Percentiles rank a stretch among this genome's conserved stretches.
These are phyloP conservation scores for Pseudorasbora parva DNA, from an alignment of 2,113 vertebrate genomes.

Conservation along the genomic window DNA sequence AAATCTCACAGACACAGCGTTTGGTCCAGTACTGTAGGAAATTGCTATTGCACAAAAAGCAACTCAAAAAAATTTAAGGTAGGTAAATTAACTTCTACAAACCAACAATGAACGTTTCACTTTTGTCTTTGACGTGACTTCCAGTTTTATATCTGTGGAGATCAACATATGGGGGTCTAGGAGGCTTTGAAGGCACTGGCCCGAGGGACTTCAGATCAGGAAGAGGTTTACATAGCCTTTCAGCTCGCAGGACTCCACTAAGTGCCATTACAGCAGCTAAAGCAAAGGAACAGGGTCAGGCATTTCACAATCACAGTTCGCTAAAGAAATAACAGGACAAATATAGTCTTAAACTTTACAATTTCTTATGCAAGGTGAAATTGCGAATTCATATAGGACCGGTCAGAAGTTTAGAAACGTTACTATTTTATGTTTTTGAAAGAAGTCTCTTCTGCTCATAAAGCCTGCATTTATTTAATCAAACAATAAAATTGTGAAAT, in stretches of 20 bases:
- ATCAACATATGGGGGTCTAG: slow-evolving; percentile 78
- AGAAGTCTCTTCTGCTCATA: too few relatives aligned
- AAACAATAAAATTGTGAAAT: too few relatives aligned
- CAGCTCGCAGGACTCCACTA: slow-evolving; percentile 22
- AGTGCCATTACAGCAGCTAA: slow-evolving; percentile 29
- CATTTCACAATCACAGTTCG: background rate
- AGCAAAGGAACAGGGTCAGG: background rate
- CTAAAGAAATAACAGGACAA: background rate
- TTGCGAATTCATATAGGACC: background rate
- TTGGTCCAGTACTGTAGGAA: background rate
- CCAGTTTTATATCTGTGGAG: slow-evolving; percentile 63
- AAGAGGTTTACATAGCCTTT: slow-evolving; percentile 68
- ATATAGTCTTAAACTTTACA: too few relatives aligned
- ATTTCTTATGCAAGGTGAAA: background rate
- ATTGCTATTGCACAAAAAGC: background rate
- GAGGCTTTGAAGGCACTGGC: slow-evolving; percentile 78
- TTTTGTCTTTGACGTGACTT: background rate
- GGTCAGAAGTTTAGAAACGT: too few relatives aligned
- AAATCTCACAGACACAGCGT: background rate
- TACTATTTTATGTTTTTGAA: too few relatives aligned
- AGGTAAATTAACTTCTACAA: background rate
- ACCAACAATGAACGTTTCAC: background rate
- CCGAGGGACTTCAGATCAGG: slow-evolving; percentile 75
- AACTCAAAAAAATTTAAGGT: background rate
- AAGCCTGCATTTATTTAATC: too few relatives aligned